Evolutionary conservation across 2,888 invertebrate species (phyloP).

Genomic region (Glomeris marginata): DNA sequence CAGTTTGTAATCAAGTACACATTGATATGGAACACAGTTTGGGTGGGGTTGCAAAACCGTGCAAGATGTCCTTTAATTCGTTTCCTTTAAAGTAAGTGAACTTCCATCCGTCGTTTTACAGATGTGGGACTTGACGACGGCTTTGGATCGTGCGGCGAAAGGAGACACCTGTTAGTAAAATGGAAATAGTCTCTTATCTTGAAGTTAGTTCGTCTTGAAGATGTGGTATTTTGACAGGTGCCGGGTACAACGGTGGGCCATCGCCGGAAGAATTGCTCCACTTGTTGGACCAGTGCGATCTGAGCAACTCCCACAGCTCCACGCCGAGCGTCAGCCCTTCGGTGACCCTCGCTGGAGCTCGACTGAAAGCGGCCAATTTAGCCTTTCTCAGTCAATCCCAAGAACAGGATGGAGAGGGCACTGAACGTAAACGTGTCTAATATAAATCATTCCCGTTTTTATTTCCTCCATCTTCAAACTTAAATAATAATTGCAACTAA

Average conservation of each 20-base stretch:
- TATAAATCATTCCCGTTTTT: too few relatives aligned
- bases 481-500: too few relatives aligned
- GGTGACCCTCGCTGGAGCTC: constrained; percentile 38
- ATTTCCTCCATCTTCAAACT: too few relatives aligned
- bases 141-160: constrained; percentile 55
- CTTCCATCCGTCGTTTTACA: constrained; percentile 25
- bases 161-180: constrained; percentile 27
- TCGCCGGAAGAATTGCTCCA: constrained; percentile 78
- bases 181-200: too few relatives aligned
- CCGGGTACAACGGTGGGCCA: constrained; percentile 62
- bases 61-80: too few relatives aligned
- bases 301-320: constrained; percentile 60
- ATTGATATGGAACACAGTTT: too few relatives aligned
- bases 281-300: constrained; percentile 83
- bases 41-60: too few relatives aligned
- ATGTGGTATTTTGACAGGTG: too few relatives aligned
- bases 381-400: constrained; percentile 23
- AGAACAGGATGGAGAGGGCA: constrained; percentile 11
- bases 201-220: too few relatives aligned
- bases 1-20: too few relatives aligned
- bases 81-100: not conserved
- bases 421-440: too few relatives aligned
- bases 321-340: constrained; percentile 67
- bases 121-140: constrained; percentile 98
- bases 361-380: constrained; percentile 30